Conservation (phyloP, 2,888 invertebrate species). For the Auanema sp. region DNA sequence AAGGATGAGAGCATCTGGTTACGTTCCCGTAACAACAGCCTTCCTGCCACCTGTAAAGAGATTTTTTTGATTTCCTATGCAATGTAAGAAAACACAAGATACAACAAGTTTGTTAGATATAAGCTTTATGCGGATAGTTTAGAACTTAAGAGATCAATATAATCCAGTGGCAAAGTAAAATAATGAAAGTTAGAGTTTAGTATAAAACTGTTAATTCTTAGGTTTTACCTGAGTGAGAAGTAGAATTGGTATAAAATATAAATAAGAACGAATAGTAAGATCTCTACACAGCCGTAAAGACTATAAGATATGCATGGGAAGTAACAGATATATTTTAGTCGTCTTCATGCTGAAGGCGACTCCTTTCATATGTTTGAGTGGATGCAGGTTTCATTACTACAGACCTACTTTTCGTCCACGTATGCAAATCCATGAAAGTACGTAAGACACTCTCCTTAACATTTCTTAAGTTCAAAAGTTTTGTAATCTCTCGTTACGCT, state of each 20-base stretch:
- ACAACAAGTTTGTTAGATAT: no score
- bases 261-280: neutral
- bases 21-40: no score
- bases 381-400: slow-evolving; percentile 9
- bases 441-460: slow-evolving; percentile 31
- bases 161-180: no score
- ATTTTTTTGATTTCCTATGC: no score
- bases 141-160: no score
- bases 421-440: slow-evolving; percentile 30
- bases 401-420: slow-evolving; percentile 31
- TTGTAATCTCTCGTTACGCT: neutral
- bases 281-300: neutral
- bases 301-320: slow-evolving; percentile 1
- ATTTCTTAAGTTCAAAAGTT: slow-evolving; percentile 16
- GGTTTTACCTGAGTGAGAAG: slow-evolving; percentile 6
- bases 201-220: no score
- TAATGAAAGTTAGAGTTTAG: no score
- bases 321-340: neutral
- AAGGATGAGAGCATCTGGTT: no score
- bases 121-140: no score
- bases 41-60: no score
- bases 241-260: slow-evolving; percentile 9
- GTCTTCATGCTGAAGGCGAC: neutral
- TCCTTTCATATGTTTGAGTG: slow-evolving; percentile 15
- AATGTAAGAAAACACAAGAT: no score